phyloP scores from a whole-genome alignment of 2,113 vertebrate genomes.

The zebrafish (Danio rerio) region DNA sequence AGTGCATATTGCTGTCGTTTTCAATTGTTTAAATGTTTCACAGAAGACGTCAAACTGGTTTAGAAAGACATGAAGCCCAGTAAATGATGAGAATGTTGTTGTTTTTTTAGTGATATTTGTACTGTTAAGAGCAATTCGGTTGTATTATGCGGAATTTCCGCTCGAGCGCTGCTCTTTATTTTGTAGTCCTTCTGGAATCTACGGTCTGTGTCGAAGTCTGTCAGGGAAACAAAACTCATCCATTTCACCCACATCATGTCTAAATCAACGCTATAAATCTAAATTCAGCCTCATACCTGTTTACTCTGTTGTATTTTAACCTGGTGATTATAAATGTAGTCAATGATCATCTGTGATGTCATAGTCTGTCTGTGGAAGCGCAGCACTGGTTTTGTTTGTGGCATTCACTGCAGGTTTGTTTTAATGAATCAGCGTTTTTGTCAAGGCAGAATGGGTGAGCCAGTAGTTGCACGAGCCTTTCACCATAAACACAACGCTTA shows the following conservation, averaged over 20 bases:
- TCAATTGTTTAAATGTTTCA: not conserved
- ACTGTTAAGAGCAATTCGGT: too few relatives aligned
- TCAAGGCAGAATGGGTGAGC: constrained; percentile 53
- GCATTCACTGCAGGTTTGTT: constrained; percentile 70
- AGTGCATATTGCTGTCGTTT: not conserved
- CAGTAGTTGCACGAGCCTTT: constrained; percentile 26
- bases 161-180: not conserved
- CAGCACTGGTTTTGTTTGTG: constrained; percentile 42
- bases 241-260: too few relatives aligned
- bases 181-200: not conserved
- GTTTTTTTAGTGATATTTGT: too few relatives aligned
- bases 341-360: not conserved
- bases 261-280: too few relatives aligned
- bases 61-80: not conserved
- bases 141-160: constrained; percentile 24
- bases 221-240: too few relatives aligned
- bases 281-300: not conserved
- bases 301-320: too few relatives aligned
- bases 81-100: not conserved
- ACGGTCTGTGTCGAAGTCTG: not conserved
- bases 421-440: constrained; percentile 80
- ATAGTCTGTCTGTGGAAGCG: not conserved
- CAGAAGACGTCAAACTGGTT: not conserved
- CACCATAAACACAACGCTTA: constrained; percentile 64
- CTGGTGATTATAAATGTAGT: too few relatives aligned